Evolutionary conservation across 2,797 vertebrate genomes (phyloP).

Genomic region (Xenopus petersii): DNA sequence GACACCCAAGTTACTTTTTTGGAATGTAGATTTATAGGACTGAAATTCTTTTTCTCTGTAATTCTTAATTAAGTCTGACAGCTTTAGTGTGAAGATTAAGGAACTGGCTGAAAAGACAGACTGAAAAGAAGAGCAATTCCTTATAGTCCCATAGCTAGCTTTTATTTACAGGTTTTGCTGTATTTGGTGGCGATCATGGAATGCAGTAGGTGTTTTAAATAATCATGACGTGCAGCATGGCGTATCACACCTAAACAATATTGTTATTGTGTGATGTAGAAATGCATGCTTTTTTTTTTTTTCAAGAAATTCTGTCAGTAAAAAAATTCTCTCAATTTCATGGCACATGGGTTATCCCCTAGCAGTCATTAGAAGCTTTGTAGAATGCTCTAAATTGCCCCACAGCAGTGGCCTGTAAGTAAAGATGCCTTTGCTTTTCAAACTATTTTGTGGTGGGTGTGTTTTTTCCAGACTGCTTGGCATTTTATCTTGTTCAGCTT

Average conservation of each 20-base stretch:
- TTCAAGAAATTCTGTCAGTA: neutral
- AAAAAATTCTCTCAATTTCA: too few species aligned
- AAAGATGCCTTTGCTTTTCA: too few species aligned
- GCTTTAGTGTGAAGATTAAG: conserved; percentile 56
- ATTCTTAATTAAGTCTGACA: conserved; percentile 62
- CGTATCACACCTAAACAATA: conserved; percentile 49
- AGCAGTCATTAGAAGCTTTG: too few species aligned
- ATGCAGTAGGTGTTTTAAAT: conserved; percentile 52
- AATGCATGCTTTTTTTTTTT: neutral
- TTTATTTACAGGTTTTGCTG: conserved; percentile 53
- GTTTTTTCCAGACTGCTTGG: too few species aligned
- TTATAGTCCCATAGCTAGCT: conserved; percentile 57
- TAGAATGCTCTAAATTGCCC: too few species aligned
- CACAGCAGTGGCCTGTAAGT: too few species aligned
- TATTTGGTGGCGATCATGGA: conserved; percentile 43
- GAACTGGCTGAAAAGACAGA: conserved; percentile 52
- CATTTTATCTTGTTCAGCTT: too few species aligned
- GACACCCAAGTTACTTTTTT: conserved; percentile 49
- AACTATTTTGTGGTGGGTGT: too few species aligned
- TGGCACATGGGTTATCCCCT: too few species aligned
- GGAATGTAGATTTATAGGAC: conserved; percentile 52
- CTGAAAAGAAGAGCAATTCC: conserved; percentile 52
- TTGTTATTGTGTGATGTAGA: conserved; percentile 6
- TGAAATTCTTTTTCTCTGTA: conserved; percentile 54
- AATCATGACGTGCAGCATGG: conserved; percentile 44